Base-by-base conservation (phyloP, 2,888 invertebrate genomes). In the Molorchus minor region DNA sequence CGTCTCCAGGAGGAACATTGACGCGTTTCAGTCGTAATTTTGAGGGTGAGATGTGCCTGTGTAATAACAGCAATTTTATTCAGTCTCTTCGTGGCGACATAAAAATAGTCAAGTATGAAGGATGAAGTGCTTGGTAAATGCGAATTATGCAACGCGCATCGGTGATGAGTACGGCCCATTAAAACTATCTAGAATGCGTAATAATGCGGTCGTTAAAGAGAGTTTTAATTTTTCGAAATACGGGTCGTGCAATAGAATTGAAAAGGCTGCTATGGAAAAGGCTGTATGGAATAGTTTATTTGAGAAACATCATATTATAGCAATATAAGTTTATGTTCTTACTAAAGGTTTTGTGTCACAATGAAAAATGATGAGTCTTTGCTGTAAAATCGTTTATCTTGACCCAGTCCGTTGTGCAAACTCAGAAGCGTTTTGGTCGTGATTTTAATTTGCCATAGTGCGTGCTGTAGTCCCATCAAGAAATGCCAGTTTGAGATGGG, bases 41-140 rank as follows among this genome's bases (percentile, higher is more conserved):
- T 57, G 55, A 65, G 62, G 57, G 58, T 44, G 65, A 61, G 66
- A 70, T 68, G 66, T 61, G 54, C 59, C 47, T 40, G 46, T 60
- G 56, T 69, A 71, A 71, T 71, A 66, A 69, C 61, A 69, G 71
- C 63, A 68, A 71, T 71, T 67, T 67, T 61, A 59, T 47, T 56
- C 45, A 35, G 53, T 62, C 35, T 54, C 56, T 35, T 52, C 25
- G 38, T 40, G 29, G 17, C 33, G 43, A 38, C 16, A 12, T 30
- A 43, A 53, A 62, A 55, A 56, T 47, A 53, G 47, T 40, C 12
- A 29, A 40, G 38, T 36, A 46, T 44, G 38, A 41, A n/a, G n/a
- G 29, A 41, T 40, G 41, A 30, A 41, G 30, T 17, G 29, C 30
- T 40, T 41, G 29, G 29, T 41, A 19, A 30, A 29, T 29, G 52